Percentiles rank a stretch among this genome's conserved stretches.
Evolutionary conservation across 2,888 invertebrate species (phyloP).

Genomic region (Rhaphigaster nebulosa): DNA sequence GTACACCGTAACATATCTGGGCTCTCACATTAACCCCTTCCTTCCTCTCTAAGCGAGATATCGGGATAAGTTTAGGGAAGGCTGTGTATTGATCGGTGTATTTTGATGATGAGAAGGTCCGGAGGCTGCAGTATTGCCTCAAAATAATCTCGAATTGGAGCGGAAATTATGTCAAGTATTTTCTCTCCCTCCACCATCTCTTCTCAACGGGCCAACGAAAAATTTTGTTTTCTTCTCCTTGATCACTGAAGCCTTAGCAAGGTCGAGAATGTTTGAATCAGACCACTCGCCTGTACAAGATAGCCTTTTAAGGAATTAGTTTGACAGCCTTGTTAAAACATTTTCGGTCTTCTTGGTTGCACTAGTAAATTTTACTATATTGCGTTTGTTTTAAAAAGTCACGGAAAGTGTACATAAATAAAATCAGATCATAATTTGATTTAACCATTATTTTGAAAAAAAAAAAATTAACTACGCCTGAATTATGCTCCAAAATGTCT

Average conservation of each 20-base stretch:
- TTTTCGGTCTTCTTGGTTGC: no score
- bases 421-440: no score
- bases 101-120: not conserved
- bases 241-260: not conserved
- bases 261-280: no score
- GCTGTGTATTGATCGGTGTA: constrained; percentile 12
- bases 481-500: no score
- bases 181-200: not conserved
- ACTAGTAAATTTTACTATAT: no score
- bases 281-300: no score
- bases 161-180: constrained; percentile 10
- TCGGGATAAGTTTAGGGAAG: not conserved
- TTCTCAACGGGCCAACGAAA: not conserved
- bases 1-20: not conserved
- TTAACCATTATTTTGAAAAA: no score
- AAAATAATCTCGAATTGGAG: constrained; percentile 45
- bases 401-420: no score
- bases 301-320: no score
- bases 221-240: not conserved
- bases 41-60: not conserved
- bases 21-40: not conserved
- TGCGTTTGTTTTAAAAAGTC: no score
- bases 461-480: no score
- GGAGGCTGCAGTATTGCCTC: constrained; percentile 17
- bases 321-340: no score